Percentiles rank a stretch among this genome's conserved stretches.
Conservation (phyloP, 1,140 invertebrate genomes). For the Bemisia tabaci region DNA sequence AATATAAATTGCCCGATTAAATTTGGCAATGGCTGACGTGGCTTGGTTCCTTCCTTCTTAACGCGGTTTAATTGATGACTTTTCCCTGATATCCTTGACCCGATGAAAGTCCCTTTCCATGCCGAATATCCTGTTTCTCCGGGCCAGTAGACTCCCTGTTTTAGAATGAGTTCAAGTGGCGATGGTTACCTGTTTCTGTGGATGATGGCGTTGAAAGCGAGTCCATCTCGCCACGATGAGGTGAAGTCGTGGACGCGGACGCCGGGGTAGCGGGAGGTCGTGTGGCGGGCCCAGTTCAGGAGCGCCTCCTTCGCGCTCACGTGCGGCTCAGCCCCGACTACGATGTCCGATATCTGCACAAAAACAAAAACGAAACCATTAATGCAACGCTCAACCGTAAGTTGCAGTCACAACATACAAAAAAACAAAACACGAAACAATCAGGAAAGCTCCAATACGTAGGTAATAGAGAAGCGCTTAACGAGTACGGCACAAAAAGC, state of each 20-base stretch:
- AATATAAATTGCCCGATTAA: no score
- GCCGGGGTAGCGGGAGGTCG: slow-evolving; percentile 91
- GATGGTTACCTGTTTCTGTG: slow-evolving; percentile 74
- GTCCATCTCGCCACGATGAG: slow-evolving; percentile 90
- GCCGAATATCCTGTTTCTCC: no score
- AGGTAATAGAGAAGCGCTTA: no score
- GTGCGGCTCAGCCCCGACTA: slow-evolving; percentile 85
- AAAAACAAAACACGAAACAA: neutral
- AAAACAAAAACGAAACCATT: slow-evolving; percentile 16
- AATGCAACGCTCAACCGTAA: slow-evolving; percentile 12
- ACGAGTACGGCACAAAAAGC: no score
- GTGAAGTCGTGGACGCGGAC: slow-evolving; percentile 93
- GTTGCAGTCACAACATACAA: neutral
- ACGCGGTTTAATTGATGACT: no score
- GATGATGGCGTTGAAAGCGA: slow-evolving; percentile 96
- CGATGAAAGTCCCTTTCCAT: no score
- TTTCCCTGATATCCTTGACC: no score
- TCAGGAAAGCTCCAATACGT: no score
- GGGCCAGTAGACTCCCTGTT: no score
- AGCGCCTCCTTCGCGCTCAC: slow-evolving; percentile 90
- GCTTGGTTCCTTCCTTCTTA: no score
- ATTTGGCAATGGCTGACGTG: no score
- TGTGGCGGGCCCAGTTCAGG: slow-evolving; percentile 86
- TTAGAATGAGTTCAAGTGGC: no score
- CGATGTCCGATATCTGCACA: slow-evolving; percentile 92